These are phyloP conservation scores for Drosophila diplacantha DNA, from an alignment of 2,888 invertebrate genomes.

Conservation along the genomic window DNA sequence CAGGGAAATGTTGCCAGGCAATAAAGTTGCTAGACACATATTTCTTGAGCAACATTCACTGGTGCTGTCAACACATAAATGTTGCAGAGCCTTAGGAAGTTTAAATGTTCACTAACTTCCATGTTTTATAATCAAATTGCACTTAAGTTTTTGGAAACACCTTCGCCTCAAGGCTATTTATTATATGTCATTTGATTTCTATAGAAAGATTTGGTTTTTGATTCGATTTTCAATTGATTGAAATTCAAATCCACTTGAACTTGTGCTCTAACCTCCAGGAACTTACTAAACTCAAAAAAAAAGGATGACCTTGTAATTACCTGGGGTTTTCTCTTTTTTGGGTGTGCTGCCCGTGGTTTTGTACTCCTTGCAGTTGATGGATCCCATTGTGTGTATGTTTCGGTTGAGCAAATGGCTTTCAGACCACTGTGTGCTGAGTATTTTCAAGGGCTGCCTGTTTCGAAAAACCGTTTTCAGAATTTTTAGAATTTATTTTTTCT, in stretches of 20 bases:
- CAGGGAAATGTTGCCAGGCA: not conserved
- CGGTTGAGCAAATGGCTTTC: conserved; percentile 11
- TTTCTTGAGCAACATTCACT: not conserved
- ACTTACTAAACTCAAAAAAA: not conserved
- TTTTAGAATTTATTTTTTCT: not conserved
- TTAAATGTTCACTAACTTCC: not conserved
- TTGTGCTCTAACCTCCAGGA: not conserved
- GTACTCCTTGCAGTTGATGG: conserved; percentile 76
- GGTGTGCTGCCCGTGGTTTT: conserved; percentile 69
- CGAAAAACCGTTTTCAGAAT: not conserved
- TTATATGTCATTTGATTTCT: not conserved
- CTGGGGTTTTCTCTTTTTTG: conserved; percentile 56
- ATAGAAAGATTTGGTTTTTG: too few species aligned
- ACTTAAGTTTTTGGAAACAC: not conserved
- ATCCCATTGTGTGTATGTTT: conserved; percentile 67
- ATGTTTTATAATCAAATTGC: not conserved
- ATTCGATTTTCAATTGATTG: not conserved
- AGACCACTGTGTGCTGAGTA: conserved; percentile 1
- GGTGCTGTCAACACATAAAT: not conserved
- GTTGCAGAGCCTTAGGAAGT: not conserved
- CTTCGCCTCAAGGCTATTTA: not conserved
- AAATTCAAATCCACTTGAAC: not conserved
- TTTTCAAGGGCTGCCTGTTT: not conserved
- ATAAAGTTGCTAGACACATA: not conserved
- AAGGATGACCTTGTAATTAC: conserved; percentile 25